Conservation (phyloP, 2,797 vertebrate genomes). For the Hipposideros larvatus region DNA sequence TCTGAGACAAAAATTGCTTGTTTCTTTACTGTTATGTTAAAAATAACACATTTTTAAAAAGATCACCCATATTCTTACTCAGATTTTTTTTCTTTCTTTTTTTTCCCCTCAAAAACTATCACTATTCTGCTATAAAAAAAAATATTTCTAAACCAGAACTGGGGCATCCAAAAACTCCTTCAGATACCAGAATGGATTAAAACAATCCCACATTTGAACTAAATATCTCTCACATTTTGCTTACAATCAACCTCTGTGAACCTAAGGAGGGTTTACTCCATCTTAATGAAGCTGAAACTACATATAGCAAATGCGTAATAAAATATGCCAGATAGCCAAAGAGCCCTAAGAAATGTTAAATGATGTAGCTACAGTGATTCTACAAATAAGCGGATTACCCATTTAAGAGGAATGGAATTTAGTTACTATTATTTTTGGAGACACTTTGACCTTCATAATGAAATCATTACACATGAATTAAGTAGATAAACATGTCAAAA, state of each 20-base stretch:
- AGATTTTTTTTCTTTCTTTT: not conserved
- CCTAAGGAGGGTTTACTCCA: constrained; percentile 9
- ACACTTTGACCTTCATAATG: constrained; percentile 74
- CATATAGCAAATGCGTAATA: constrained; percentile 33
- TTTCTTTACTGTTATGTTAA: not conserved
- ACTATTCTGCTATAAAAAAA: not conserved
- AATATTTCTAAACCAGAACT: not conserved
- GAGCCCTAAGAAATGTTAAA: constrained; percentile 8
- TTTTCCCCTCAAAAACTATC: not conserved
- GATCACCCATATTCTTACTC: not conserved
- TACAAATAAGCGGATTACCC: constrained; percentile 63
- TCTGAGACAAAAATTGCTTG: not conserved
- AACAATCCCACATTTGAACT: not conserved
- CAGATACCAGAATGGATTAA: not conserved
- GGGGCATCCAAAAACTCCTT: not conserved
- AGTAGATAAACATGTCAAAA: constrained; percentile 78
- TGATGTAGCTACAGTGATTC: not conserved
- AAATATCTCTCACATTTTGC: constrained; percentile 32
- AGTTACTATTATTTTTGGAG: constrained; percentile 82
- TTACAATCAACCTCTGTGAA: not conserved
- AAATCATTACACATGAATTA: constrained; percentile 80
- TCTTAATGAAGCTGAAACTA: constrained; percentile 51
- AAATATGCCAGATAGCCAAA: constrained; percentile 54
- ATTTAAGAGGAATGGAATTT: constrained; percentile 73
- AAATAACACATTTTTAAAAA: constrained; percentile 11